Conservation (phyloP, 2,113 vertebrate genomes). For the Pheucticus melanocephalus region DNA sequence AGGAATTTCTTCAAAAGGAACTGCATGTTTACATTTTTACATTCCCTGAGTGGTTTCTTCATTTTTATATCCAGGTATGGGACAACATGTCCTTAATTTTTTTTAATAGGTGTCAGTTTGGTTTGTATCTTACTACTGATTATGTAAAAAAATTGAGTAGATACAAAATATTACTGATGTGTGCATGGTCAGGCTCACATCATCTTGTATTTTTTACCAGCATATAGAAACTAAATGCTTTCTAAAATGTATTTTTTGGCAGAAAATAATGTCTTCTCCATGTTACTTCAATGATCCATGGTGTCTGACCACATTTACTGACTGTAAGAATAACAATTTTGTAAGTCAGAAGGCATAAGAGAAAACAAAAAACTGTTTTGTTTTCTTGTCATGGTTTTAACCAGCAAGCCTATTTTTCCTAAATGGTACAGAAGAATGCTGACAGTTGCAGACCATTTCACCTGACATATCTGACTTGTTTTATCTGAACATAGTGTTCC, state of each 20-base stretch:
- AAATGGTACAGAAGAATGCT: neutral
- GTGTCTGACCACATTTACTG: neutral
- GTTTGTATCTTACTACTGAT: neutral
- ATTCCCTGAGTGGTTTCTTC: neutral
- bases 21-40: neutral
- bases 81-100: neutral
- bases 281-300: neutral
- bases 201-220: neutral
- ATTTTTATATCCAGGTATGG: neutral
- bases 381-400: neutral
- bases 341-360: neutral
- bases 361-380: neutral
- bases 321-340: neutral
- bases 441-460: neutral
- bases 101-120: neutral
- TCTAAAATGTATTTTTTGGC: neutral
- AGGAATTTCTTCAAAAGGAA: neutral
- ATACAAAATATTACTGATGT: neutral
- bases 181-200: neutral
- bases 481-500: neutral
- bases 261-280: neutral
- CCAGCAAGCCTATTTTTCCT: neutral
- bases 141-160: neutral
- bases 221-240: neutral
- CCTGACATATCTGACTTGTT: neutral